phyloP scores from a whole-genome alignment of 2,888 invertebrate genomes.

The Orchesellides sinensis region DNA sequence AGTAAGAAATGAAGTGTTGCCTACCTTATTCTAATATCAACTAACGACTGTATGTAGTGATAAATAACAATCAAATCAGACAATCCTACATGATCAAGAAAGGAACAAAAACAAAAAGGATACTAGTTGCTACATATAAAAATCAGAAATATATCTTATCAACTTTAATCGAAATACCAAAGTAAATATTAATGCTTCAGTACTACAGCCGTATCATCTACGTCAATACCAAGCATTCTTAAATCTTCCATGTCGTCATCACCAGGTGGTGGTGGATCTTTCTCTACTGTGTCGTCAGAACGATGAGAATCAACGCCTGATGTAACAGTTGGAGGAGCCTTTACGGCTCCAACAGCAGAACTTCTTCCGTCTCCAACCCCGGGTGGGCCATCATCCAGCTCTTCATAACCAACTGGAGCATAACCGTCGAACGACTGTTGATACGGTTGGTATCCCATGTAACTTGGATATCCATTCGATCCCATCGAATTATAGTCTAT shows the following conservation, averaged over 20 bases:
- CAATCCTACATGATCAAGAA: too few relatives aligned
- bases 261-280: conserved; percentile 51
- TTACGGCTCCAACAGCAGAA: not conserved
- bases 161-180: too few relatives aligned
- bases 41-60: too few relatives aligned
- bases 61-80: too few relatives aligned
- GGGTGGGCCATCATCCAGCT: conserved; percentile 69
- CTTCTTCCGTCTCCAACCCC: conserved; percentile 49
- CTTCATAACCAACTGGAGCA: conserved; percentile 68
- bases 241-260: conserved; percentile 81
- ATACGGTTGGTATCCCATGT: conserved; percentile 68
- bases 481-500: conserved; percentile 20
- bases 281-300: conserved; percentile 5
- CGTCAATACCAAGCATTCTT: conserved; percentile 91
- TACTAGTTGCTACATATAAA: not conserved
- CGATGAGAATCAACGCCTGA: conserved; percentile 3
- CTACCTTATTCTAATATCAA: too few relatives aligned
- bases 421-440: conserved; percentile 70
- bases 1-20: too few relatives aligned
- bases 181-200: too few relatives aligned
- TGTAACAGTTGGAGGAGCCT: not conserved
- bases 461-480: conserved; percentile 52
- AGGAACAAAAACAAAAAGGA: too few relatives aligned
- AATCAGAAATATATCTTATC: not conserved
- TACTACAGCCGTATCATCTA: conserved; percentile 84